Percentiles rank a stretch among this genome's conserved stretches.
Conservation (phyloP, 2,797 vertebrate genomes). For the Decapterus maruadsi region DNA sequence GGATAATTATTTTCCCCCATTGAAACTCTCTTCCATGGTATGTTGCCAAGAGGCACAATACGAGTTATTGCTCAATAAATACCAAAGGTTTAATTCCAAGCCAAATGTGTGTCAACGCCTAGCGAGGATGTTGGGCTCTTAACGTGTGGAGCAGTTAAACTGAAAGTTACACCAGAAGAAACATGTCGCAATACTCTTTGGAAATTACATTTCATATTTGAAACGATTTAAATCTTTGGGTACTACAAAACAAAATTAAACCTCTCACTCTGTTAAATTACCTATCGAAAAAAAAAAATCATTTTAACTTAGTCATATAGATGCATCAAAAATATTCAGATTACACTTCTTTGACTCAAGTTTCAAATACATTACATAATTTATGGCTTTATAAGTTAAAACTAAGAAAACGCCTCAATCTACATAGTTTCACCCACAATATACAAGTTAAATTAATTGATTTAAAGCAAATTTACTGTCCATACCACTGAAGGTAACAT, state of each 20-base stretch:
- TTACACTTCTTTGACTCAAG: constrained; percentile 86
- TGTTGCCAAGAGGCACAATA: constrained; percentile 77
- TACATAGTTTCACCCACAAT: constrained; percentile 85
- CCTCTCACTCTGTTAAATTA: constrained; percentile 85
- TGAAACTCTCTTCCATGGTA: constrained; percentile 66
- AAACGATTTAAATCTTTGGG: constrained; percentile 81
- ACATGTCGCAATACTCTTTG: constrained; percentile 80
- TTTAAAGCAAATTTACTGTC: constrained; percentile 81
- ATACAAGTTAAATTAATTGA: constrained; percentile 89
- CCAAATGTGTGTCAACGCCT: constrained; percentile 82
- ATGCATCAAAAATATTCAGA: constrained; percentile 89
- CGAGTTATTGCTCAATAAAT: constrained; percentile 84
- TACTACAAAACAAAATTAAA: constrained; percentile 70
- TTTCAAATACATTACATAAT: constrained; percentile 90
- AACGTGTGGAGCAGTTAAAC: constrained; percentile 72
- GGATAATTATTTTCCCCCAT: constrained; percentile 69
- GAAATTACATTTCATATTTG: constrained; percentile 78
- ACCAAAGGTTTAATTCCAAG: constrained; percentile 75
- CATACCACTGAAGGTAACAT: constrained; percentile 79
- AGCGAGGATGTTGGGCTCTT: constrained; percentile 62
- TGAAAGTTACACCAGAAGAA: constrained; percentile 77
- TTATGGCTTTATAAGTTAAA: constrained; percentile 91
- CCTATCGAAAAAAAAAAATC: constrained; percentile 76
- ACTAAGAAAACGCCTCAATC: constrained; percentile 82
- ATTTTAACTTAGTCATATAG: constrained; percentile 87